These are phyloP conservation scores for Corythucha ciliata DNA, from an alignment of 2,888 invertebrate genomes.

Conservation along the genomic window DNA sequence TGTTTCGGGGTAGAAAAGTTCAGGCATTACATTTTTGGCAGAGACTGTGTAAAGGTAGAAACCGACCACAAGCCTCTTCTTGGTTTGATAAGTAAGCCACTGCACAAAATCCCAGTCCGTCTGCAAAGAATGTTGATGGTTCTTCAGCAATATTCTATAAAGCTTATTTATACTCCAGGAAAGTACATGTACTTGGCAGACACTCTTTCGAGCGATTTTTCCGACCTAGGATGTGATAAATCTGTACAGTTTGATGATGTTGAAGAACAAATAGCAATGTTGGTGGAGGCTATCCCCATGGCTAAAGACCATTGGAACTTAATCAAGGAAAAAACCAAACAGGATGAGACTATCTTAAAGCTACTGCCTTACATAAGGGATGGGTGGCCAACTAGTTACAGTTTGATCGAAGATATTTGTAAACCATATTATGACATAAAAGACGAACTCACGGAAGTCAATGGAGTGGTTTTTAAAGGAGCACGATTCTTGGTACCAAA, in stretches of 20 bases:
- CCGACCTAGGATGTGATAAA: not conserved
- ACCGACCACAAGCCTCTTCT: conserved; percentile 24
- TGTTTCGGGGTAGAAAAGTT: conserved; percentile 34
- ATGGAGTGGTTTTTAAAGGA: conserved; percentile 1
- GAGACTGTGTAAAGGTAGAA: conserved; percentile 16
- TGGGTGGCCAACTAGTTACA: conserved; percentile 7
- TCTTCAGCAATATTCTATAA: conserved; percentile 21
- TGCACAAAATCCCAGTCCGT: conserved; percentile 21
- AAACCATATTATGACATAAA: conserved; percentile 8
- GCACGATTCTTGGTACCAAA: not conserved
- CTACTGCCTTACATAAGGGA: not conserved
- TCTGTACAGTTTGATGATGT: not conserved
- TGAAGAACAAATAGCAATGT: not conserved
- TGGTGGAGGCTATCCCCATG: too few species aligned
- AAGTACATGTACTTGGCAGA: conserved; percentile 19
- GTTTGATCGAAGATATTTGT: not conserved
- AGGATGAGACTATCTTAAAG: not conserved
- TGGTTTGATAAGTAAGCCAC: conserved; percentile 21
- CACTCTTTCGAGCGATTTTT: conserved; percentile 4
- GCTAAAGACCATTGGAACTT: not conserved
- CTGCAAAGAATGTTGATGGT: conserved; percentile 22
- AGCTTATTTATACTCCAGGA: conserved; percentile 33
- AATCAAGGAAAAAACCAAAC: not conserved
- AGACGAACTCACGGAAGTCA: not conserved
- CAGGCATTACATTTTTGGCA: conserved; percentile 35